Conservation (phyloP, 2,797 vertebrate genomes). For the Aeoliscus strigatus region DNA sequence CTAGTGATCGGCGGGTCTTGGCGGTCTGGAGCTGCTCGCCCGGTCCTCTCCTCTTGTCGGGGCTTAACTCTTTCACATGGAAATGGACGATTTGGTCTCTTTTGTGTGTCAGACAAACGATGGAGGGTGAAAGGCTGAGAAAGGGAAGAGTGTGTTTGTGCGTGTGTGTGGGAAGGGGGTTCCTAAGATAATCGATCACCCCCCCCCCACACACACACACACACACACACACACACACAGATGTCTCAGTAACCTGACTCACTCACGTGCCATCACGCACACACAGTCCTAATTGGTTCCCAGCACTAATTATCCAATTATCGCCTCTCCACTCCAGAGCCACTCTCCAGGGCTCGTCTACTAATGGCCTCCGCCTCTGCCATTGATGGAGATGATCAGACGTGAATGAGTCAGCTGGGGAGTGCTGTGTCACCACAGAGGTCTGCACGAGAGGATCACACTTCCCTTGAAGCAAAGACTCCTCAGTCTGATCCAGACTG, state of each 20-base stretch:
- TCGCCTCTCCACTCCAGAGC: conserved; percentile 44
- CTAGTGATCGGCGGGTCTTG: conserved; percentile 75
- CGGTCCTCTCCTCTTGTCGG: conserved; percentile 67
- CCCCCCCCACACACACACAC: not conserved
- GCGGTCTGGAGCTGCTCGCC: conserved; percentile 70
- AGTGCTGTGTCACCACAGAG: no score
- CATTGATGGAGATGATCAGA: conserved; percentile 60
- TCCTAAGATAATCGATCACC: conserved; percentile 57
- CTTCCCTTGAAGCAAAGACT: conserved; percentile 4
- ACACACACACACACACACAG: no score
- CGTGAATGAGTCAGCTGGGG: conserved; percentile 46
- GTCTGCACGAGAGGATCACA: conserved; percentile 42
- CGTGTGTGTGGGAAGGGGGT: conserved; percentile 5
- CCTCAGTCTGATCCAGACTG: conserved; percentile 13
- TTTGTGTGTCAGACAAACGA: conserved; percentile 68
- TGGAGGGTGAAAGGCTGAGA: conserved; percentile 17
- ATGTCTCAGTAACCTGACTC: conserved; percentile 67
- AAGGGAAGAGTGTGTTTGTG: conserved; percentile 11
- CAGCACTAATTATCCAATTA: conserved; percentile 76
- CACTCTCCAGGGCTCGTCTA: conserved; percentile 39
- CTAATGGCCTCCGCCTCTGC: conserved; percentile 45
- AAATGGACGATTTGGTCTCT: conserved; percentile 73
- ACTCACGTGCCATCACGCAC: conserved; percentile 82
- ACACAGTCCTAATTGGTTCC: conserved; percentile 75
- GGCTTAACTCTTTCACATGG: conserved; percentile 77